Conservation (phyloP, 2,113 vertebrate genomes). For the Gadus macrocephalus region DNA sequence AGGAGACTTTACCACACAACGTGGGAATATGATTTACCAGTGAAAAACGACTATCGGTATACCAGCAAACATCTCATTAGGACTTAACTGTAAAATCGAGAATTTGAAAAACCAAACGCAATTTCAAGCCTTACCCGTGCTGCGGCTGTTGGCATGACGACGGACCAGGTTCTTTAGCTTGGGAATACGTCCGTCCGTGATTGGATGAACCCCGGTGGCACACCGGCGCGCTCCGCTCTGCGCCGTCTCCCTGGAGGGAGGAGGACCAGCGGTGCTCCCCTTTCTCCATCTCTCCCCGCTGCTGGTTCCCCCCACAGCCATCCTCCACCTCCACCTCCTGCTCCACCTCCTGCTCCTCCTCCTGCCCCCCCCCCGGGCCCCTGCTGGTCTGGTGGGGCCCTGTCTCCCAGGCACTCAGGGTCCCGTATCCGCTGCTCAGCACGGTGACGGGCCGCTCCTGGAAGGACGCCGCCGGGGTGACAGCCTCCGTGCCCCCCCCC, state of each 20-base stretch:
- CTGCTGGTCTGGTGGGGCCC: constrained; percentile 15
- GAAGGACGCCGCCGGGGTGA: constrained; percentile 40
- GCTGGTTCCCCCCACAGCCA: neutral
- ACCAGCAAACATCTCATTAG: neutral
- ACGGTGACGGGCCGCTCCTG: constrained; percentile 62
- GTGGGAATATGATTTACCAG: neutral
- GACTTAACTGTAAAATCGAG: neutral
- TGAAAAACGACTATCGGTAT: neutral
- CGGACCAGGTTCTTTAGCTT: constrained; percentile 6
- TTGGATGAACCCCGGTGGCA: constrained; percentile 25
- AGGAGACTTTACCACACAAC: neutral
- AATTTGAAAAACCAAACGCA: no score
- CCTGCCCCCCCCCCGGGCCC: neutral
- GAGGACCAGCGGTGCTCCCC: constrained; percentile 33
- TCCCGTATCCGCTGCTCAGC: constrained; percentile 85
- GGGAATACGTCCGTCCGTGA: neutral
- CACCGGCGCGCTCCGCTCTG: constrained; percentile 15
- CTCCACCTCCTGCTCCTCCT: constrained; percentile 18
- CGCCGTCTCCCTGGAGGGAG: constrained; percentile 29
- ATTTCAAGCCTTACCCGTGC: constrained; percentile 38
- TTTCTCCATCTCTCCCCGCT: constrained; percentile 1
- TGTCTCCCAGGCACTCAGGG: constrained; percentile 72
- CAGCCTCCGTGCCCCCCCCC: constrained; percentile 46
- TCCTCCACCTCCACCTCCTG: constrained; percentile 16
- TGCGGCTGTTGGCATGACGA: constrained; percentile 45